Percentiles rank a stretch among this genome's conserved stretches.
phyloP scores from a whole-genome alignment of 2,113 vertebrate species.

The Ictalurus furcatus region DNA sequence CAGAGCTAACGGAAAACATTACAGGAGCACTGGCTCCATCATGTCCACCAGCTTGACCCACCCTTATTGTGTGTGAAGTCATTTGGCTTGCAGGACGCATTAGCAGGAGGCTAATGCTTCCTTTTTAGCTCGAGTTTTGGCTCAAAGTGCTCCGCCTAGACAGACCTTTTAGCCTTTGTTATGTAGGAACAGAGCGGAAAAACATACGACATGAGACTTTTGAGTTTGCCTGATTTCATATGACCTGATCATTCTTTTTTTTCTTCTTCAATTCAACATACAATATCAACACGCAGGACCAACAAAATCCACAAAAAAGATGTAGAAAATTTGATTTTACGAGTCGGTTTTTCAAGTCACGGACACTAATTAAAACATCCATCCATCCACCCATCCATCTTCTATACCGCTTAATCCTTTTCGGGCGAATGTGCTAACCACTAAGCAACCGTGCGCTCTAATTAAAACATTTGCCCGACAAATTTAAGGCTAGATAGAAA shows the following conservation, averaged over 20 bases:
- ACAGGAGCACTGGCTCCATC: constrained; percentile 42
- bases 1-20: constrained; percentile 39
- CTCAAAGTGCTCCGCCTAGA: not conserved
- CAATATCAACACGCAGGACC: not conserved
- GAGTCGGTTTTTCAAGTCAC: no score
- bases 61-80: constrained; percentile 35
- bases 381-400: no score
- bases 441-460: no score
- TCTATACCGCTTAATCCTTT: no score
- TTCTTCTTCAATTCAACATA: not conserved
- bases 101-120: constrained; percentile 11
- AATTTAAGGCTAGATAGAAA: not conserved
- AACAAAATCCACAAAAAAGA: not conserved
- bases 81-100: constrained; percentile 17
- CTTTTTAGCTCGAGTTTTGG: constrained; percentile 19
- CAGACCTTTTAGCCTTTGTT: constrained; percentile 9
- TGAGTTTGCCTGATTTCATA: not conserved
- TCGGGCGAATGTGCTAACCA: no score
- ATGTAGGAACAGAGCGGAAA: not conserved
- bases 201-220: not conserved
- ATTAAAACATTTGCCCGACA: not conserved
- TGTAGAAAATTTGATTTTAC: no score
- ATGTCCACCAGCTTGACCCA: constrained; percentile 33
- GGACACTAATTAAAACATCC: no score
- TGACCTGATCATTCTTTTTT: not conserved